Base-by-base conservation (phyloP, 2,797 vertebrate genomes). In the Arctocebus calabarensis region DNA sequence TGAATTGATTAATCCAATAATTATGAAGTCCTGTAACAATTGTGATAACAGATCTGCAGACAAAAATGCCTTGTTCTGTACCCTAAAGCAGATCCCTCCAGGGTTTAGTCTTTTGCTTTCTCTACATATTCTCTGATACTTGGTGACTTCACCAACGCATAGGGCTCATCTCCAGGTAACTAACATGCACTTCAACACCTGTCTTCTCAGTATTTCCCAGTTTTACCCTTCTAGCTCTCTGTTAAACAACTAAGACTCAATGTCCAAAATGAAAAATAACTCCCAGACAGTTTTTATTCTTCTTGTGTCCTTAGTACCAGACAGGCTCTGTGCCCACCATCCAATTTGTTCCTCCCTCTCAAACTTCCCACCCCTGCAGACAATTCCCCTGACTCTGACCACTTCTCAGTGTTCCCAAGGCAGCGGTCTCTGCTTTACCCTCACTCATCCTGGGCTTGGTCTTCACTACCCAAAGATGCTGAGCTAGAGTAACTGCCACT, bases 141-240 rank as follows among this genome's bases (percentile, higher is more conserved):
- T 4, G 1, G 55, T 0, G 8, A 74, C 8, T 11, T 61, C 22
- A 14, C 20, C 4, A 43, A 32, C 32, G 29, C 40, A 1, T 4
- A 13, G n/a, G 43, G 8, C 11, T 70, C 45, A 27, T 37, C 7
- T 78, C 29, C 57, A 62, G 73, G 45, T 5, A 57, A 82, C 14
- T 81, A 62, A 88, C 22, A n/a, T 19, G 19, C 25, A 71, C 7
- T 61, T 91, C 27, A 37, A n/a, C 17, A 48, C 62, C 32, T 82
- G 11, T 29, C 66, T 19, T 78, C 62, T 20, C 2, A 7, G 59
- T 4, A 48, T 74, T 37, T 7, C 59, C 32, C 43, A 37, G 32
- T 48, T 85, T 64, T 43, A 77, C 7, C 32, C 19, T 77, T 66
- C 23, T 20, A 43, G 20, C 8, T 45, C 5, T 12, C 66, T 75